These are phyloP conservation scores for Netelia inedita DNA, from an alignment of 2,888 invertebrate genomes.

Conservation along the genomic window DNA sequence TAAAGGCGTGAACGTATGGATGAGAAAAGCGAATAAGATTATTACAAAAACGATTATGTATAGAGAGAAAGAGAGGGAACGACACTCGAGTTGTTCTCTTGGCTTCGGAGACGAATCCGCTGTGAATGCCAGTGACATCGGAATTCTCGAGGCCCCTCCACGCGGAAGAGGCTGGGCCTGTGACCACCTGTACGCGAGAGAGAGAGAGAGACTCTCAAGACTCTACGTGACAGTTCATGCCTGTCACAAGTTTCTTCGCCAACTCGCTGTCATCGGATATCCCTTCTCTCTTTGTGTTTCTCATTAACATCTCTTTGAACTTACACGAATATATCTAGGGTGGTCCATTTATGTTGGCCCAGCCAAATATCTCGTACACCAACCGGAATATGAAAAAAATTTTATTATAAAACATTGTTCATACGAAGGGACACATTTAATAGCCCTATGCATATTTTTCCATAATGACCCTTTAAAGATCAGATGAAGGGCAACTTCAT, in stretches of 20 bases:
- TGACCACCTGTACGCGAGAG: conserved; percentile 39
- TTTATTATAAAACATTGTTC: too few relatives aligned
- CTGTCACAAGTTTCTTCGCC: conserved; percentile 1
- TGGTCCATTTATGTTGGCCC: too few relatives aligned
- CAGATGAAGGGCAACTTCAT: too few relatives aligned
- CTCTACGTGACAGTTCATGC: neutral
- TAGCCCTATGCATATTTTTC: too few relatives aligned
- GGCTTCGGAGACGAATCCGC: conserved; percentile 16
- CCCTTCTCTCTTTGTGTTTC: conserved; percentile 20
- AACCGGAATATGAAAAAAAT: too few relatives aligned
- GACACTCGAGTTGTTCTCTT: conserved; percentile 12
- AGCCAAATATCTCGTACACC: too few relatives aligned
- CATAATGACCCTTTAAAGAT: too few relatives aligned
- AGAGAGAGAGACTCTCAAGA: neutral
- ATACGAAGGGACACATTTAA: too few relatives aligned
- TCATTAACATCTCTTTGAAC: conserved; percentile 27
- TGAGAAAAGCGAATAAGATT: too few relatives aligned
- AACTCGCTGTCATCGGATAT: conserved; percentile 44
- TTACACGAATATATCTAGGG: neutral
- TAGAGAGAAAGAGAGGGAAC: neutral
- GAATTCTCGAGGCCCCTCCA: conserved; percentile 11
- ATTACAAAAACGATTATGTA: too few relatives aligned
- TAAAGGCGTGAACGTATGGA: too few relatives aligned
- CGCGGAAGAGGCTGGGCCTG: neutral
- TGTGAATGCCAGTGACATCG: conserved; percentile 46